Conservation (phyloP, 1,140 invertebrate genomes). For the Brachionus rotundiformis region DNA sequence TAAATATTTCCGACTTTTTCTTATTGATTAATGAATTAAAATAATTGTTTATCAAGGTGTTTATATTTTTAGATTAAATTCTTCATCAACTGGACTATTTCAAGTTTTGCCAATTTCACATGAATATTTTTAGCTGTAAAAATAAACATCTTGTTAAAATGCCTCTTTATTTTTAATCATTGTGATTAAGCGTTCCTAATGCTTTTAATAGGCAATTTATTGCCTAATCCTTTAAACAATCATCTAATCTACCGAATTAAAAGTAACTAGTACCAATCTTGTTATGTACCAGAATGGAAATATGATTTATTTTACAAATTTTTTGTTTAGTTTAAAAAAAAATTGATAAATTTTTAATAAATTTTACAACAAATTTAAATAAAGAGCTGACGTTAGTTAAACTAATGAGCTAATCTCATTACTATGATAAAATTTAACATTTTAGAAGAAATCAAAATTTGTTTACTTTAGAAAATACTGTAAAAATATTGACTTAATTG, state of each 20-base stretch:
- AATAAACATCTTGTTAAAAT: background rate
- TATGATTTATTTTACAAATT: too few species aligned
- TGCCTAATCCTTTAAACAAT: too few species aligned
- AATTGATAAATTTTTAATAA: background rate
- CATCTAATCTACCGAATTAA: too few species aligned
- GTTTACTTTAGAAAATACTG: background rate
- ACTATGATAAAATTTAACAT: background rate
- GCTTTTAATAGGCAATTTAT: too few species aligned
- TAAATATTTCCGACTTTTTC: background rate
- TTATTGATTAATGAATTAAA: background rate
- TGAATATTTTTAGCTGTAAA: background rate
- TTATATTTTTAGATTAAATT: background rate
- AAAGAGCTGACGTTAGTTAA: background rate
- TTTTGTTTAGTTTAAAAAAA: too few species aligned
- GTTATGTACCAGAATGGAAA: too few species aligned
- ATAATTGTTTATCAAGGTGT: background rate
- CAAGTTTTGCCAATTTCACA: too few species aligned
- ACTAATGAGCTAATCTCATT: background rate
- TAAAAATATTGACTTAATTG: background rate
- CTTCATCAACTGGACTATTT: too few species aligned
- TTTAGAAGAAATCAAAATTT: background rate
- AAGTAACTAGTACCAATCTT: too few species aligned
- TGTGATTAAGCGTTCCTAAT: background rate
- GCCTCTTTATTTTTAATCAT: background rate
- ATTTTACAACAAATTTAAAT: background rate